Percentiles rank a stretch among this genome's conserved stretches.
Evolutionary conservation across 2,797 vertebrate genomes (phyloP).

Genomic region (Lepilemur ruficaudatus): DNA sequence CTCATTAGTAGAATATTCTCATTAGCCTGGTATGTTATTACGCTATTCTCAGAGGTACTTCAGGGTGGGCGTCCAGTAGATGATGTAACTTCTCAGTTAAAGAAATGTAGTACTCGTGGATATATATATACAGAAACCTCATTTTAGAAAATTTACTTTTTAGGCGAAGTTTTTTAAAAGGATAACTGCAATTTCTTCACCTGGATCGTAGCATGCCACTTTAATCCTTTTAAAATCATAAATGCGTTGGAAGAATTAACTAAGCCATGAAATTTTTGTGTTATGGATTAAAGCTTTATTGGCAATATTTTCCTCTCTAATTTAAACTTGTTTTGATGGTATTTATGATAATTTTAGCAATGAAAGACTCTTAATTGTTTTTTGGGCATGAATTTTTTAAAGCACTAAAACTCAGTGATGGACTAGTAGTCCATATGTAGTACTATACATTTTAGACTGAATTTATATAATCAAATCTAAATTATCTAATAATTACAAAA

Average conservation of each 20-base stretch:
- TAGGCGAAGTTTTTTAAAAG: not conserved
- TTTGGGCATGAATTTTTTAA: conserved; percentile 8
- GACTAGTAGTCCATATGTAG: not conserved
- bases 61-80: not conserved
- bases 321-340: conserved; percentile 33
- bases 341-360: conserved; percentile 27
- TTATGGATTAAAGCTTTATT: not conserved
- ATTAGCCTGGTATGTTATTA: conserved; percentile 67
- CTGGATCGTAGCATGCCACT: not conserved
- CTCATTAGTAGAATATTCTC: conserved; percentile 61
- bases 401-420: not conserved
- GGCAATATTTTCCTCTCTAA: conserved; percentile 13
- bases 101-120: not conserved
- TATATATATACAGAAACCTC: not conserved
- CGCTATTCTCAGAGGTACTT: not conserved
- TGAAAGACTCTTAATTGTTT: conserved; percentile 6
- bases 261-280: not conserved
- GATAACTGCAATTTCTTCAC: not conserved
- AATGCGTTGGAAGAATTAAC: not conserved
- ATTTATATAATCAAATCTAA: conserved; percentile 21
- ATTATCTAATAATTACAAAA: not conserved
- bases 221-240: not conserved
- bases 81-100: conserved; percentile 41
- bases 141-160: conserved; percentile 7
- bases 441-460: not conserved